phyloP scores from a whole-genome alignment of 2,888 invertebrate genomes.

The Sisyra nigra region DNA sequence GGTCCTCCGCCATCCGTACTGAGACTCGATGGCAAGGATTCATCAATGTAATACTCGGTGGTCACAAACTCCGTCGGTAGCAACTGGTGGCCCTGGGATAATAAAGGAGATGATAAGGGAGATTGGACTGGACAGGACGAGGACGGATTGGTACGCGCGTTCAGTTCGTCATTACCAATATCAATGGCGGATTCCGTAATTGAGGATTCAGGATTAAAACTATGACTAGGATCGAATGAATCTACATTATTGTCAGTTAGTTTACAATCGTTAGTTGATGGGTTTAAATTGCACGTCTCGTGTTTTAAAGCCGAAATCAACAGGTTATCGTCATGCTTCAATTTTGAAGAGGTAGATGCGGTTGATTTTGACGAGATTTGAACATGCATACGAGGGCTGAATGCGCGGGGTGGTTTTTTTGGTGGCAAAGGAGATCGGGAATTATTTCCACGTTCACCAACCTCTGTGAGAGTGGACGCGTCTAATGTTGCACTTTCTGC shows the following conservation, averaged over 20 bases:
- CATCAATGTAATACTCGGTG: conserved; percentile 78
- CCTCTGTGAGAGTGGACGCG: conserved; percentile 41
- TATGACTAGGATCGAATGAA: no score
- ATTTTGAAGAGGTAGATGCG: conserved; percentile 20
- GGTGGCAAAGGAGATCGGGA: conserved; percentile 19
- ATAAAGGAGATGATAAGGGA: conserved; percentile 20
- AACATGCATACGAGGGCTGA: conserved; percentile 15
- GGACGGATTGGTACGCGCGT: background rate
- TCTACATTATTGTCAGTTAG: no score
- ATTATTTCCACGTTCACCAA: conserved; percentile 26
- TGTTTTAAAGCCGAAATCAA: conserved; percentile 4
- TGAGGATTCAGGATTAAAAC: conserved; percentile 3
- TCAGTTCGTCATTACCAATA: background rate
- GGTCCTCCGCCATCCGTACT: conserved; percentile 23
- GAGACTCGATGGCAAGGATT: conserved; percentile 72
- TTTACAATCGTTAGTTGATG: background rate
- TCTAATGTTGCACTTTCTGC: conserved; percentile 32
- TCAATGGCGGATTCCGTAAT: conserved; percentile 4
- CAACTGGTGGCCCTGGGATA: conserved; percentile 26
- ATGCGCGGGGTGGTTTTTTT: conserved; percentile 29
- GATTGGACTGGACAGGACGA: conserved; percentile 11
- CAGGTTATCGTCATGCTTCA: conserved; percentile 13
- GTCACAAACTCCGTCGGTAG: conserved; percentile 48
- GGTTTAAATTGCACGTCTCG: background rate
- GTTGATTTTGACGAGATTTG: conserved; percentile 8